These are phyloP conservation scores for Chloropsis cyanopogon DNA, from an alignment of 2,113 vertebrate species.

Conservation along the genomic window DNA sequence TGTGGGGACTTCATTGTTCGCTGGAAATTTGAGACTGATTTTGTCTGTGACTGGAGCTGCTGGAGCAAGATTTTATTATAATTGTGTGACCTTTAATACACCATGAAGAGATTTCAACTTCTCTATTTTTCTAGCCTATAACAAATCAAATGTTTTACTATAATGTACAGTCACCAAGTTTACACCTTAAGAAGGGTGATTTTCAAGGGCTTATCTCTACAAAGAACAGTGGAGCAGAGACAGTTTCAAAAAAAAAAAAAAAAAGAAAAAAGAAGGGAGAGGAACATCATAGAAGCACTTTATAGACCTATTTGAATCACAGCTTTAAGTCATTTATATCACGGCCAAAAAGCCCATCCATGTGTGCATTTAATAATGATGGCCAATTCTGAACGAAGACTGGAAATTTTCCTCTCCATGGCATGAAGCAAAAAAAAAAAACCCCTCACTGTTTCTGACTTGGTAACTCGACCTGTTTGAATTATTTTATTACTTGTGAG, in stretches of 20 bases:
- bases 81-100: conserved; percentile 67
- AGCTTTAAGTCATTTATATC: conserved; percentile 56
- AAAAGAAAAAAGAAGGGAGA: conserved; percentile 16
- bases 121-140: conserved; percentile 58
- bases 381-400: not conserved
- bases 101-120: conserved; percentile 61
- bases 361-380: conserved; percentile 44
- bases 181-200: conserved; percentile 59
- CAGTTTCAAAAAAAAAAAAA: conserved; percentile 6
- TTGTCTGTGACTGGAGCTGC: conserved; percentile 55
- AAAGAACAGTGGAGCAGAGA: conserved; percentile 45
- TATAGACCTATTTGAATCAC: conserved; percentile 55
- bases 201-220: conserved; percentile 54
- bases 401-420: not conserved
- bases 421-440: conserved; percentile 38
- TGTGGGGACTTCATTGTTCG: conserved; percentile 52
- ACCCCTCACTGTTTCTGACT: not conserved
- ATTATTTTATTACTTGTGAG: not conserved
- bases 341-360: conserved; percentile 21
- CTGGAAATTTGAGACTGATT: conserved; percentile 68
- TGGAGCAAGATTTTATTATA: conserved; percentile 68
- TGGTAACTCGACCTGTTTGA: conserved; percentile 48
- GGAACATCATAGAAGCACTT: conserved; percentile 55
- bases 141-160: conserved; percentile 67
- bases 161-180: conserved; percentile 56